Base-by-base conservation (phyloP, 2,797 vertebrate species). In the Muscicapa striata region DNA sequence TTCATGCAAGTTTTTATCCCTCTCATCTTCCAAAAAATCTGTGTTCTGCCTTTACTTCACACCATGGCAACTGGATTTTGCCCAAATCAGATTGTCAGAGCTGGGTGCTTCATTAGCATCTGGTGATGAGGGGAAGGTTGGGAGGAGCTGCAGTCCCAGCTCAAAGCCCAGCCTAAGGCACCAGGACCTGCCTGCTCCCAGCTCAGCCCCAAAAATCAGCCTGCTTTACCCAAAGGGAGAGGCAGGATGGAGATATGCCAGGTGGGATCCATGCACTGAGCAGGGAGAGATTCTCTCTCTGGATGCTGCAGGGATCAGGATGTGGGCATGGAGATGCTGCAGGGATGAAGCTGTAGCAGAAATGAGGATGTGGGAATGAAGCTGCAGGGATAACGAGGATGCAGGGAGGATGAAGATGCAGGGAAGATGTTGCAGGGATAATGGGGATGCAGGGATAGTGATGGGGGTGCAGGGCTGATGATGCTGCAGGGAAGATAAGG, bases 61-160 rank as follows among this genome's bases (percentile, higher is more conserved):
- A 5, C 26, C 1, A 0, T 3, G 5, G 58, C 20, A 32, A 8
- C 4, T 1, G 3, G 17, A 76, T 48, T 48, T 48, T 49, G 40
- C 23, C 23, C 70, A 49, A 38, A 49, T 14, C 26, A 52, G 52
- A 24, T 49, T 66, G 38, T 0, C 10, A 13, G 72, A 74, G 64
- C 45, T 0, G 1, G 58, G 41, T 46, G 69, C 46, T 94, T 78
- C 77, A 6, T 15, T n/a, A 85, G 62, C 78, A 76, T 72, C 62
- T 11, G 2, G 9, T 27, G 68, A 73, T 15, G 63, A 79, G 70
- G 62, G 18, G 26, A 27, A 23, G 46, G 24, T 4, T 30, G 66
- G 79, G 64, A 75, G 58, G 80, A 68, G 43, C 75, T 3, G 11
- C 9, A 52, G 7, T 1, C 67, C 14, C 0, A 8, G 61, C 8